Percentiles rank a stretch among this genome's conserved stretches.
Conservation (phyloP, 2,113 vertebrate species). For the Trogon surrucura region DNA sequence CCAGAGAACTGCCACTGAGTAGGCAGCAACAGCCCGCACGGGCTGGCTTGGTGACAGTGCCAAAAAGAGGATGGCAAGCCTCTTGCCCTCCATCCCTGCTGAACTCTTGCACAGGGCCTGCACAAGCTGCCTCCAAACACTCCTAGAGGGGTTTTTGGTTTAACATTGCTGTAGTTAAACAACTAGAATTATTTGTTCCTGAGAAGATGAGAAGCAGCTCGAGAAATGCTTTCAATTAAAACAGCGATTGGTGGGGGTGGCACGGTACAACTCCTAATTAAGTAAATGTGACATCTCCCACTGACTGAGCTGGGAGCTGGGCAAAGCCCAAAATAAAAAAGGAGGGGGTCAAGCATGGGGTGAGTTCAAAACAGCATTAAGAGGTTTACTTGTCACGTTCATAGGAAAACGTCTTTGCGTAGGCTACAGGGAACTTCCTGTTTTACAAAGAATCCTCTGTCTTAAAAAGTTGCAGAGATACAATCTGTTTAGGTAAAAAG, state of each 20-base stretch:
- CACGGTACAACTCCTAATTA: neutral
- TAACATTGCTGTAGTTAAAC: neutral
- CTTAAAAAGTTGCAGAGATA: neutral
- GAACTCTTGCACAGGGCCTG: neutral
- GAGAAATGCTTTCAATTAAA: slow-evolving; percentile 27
- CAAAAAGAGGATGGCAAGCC: neutral
- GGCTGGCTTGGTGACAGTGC: neutral
- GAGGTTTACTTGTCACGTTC: neutral
- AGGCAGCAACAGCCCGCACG: accelerated
- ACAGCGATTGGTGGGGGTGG: neutral
- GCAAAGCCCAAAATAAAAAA: neutral
- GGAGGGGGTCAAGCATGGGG: neutral
- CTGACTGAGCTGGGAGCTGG: neutral
- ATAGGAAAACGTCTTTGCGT: neutral
- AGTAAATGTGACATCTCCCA: neutral
- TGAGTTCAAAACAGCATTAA: neutral
- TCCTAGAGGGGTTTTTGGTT: neutral
- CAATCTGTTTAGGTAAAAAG: neutral
- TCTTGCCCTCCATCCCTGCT: neutral
- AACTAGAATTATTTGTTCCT: neutral
- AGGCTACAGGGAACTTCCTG: neutral
- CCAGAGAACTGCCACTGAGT: neutral
- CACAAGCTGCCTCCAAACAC: neutral
- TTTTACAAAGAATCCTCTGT: neutral
- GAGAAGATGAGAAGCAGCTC: neutral